Evolutionary conservation across 1,140 invertebrate genomes (phyloP).

Genomic region (Drosophila rufa): DNA sequence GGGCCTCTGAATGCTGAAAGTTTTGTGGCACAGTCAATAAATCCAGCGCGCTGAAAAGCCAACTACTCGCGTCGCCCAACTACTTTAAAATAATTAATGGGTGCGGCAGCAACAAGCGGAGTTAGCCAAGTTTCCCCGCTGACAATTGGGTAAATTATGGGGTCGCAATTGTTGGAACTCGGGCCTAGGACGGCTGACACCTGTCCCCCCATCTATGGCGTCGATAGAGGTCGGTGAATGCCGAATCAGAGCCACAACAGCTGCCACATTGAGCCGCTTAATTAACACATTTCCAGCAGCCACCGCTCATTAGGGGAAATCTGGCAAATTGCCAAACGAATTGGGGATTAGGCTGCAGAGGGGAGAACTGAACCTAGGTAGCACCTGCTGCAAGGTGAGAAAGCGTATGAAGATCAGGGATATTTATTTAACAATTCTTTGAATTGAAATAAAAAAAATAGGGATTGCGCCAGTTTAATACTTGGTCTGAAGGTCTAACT

Average conservation of each 20-base stretch:
- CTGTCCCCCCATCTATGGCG: slow-evolving; percentile 7
- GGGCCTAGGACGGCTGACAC: slow-evolving; percentile 21
- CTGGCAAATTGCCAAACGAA: slow-evolving; percentile 36
- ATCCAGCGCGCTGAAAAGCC: slow-evolving; percentile 65
- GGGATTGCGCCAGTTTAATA: too few relatives aligned
- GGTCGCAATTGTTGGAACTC: slow-evolving; percentile 42
- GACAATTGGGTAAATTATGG: slow-evolving; percentile 78
- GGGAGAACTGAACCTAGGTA: neutral
- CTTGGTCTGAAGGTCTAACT: neutral
- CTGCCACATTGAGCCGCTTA: slow-evolving; percentile 61
- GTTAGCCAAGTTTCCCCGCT: slow-evolving; percentile 58
- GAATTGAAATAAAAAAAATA: neutral
- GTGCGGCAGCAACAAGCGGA: slow-evolving; percentile 64
- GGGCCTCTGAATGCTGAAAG: slow-evolving; percentile 42
- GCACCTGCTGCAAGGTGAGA: slow-evolving; percentile 17
- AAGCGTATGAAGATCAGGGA: neutral
- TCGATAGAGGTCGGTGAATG: slow-evolving; percentile 34
- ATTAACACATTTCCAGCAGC: slow-evolving; percentile 64
- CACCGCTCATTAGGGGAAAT: slow-evolving; percentile 35
- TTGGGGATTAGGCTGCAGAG: slow-evolving; percentile 17
- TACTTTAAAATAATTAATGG: slow-evolving; percentile 84
- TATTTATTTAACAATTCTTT: neutral
- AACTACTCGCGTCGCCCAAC: slow-evolving; percentile 69
- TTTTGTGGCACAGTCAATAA: slow-evolving; percentile 68
- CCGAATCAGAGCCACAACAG: slow-evolving; percentile 60